Percentiles rank a stretch among this genome's conserved stretches.
Conservation (phyloP, 2,113 vertebrate genomes). For the Dissostichus mawsoni region DNA sequence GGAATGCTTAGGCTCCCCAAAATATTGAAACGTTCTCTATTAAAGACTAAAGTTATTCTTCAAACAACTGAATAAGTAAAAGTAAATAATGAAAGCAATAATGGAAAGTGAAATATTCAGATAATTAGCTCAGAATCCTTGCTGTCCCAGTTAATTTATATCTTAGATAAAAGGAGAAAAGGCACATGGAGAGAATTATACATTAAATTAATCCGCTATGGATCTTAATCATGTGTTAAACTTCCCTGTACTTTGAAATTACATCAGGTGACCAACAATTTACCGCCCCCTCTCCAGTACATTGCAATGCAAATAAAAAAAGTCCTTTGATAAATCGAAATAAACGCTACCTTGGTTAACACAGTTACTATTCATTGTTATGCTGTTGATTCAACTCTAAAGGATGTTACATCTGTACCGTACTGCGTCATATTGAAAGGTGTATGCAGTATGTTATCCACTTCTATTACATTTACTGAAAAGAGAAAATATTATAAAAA, state of each 20-base stretch:
- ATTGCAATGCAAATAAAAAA: background rate
- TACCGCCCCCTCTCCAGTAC: background rate
- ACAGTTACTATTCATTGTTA: background rate
- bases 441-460: background rate
- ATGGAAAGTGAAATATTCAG: slow-evolving; percentile 15
- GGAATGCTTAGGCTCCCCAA: slow-evolving; percentile 16
- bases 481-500: background rate
- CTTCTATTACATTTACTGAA: background rate
- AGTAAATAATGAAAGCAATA: slow-evolving; percentile 19
- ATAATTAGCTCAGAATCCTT: slow-evolving; percentile 11
- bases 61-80: background rate
- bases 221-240: background rate
- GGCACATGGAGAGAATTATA: background rate
- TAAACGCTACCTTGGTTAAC: background rate
- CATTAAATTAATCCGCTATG: background rate
- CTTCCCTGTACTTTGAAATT: background rate
- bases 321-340: background rate
- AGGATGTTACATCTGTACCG: background rate
- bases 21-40: background rate
- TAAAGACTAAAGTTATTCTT: slow-evolving; percentile 17
- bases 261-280: background rate
- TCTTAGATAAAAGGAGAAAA: slow-evolving; percentile 26
- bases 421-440: background rate
- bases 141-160: slow-evolving; percentile 17
- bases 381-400: background rate